Base-by-base conservation (phyloP, 2,888 invertebrate genomes). In the Heteromurus nitidus region DNA sequence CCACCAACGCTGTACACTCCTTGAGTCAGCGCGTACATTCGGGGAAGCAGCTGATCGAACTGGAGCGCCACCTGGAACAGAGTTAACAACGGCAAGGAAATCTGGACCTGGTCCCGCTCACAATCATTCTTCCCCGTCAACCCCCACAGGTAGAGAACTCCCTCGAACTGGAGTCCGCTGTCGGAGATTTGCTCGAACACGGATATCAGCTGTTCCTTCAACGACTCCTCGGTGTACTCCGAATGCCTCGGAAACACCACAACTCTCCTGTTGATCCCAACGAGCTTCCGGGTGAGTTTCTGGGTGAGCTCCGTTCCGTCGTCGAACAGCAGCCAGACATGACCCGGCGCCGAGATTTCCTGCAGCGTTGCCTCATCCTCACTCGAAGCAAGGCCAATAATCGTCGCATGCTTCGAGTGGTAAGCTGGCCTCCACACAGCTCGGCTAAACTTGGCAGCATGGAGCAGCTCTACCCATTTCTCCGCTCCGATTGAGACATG, bases 11-110 rank as follows among this genome's bases (percentile, higher is more conserved):
- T 13, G n/a, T 50, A 58, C 0, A 75, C 42, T 0, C 65, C 75
- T 55, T 55, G 53, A 5, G 75, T 67, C 1, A 75, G 0, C 16
- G 67, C 28, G 26, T 31, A 67, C 36, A 75, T 11, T 3, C 18
- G 42, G 0, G 67, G n/a, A n/a, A n/a, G 75, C 3, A 67, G 65
- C 44, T 65, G 36, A 0, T n/a, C 13, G 1, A 3, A n/a, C 0
- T 0, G 0, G 1, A 62, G 13, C 1, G 58, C 1, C 1, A 1
- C 16, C 24, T 72, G 26, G 30, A 24, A 7, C 20, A 73, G 30
- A 7, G 62, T 22, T 16, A 73, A 7, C 7, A 73, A 73, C 16
- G 73, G 73, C 1, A 64, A 11, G 3, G 53, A 30, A 20, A 73
- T 44, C 11, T 64, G 13, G 3, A 2, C 18, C 22, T 62, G 73